These are phyloP conservation scores for Coecobrya sp. DNA, from an alignment of 2,888 invertebrate species.

Conservation along the genomic window DNA sequence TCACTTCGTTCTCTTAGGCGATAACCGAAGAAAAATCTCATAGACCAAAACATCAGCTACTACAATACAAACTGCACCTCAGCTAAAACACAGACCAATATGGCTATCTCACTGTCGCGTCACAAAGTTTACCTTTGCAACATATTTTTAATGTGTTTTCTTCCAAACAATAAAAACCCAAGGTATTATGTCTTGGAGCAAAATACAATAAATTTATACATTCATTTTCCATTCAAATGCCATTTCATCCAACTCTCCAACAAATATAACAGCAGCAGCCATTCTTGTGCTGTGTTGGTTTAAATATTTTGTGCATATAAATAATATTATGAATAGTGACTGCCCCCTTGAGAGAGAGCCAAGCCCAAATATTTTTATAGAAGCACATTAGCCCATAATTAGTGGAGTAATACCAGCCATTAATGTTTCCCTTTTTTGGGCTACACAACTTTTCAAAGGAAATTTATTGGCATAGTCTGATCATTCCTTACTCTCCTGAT, in stretches of 20 bases:
- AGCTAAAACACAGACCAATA: not conserved
- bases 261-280: not conserved
- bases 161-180: conserved; percentile 34
- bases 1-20: conserved; percentile 22
- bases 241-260: not conserved
- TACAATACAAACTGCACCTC: not conserved
- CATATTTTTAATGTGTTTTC: conserved; percentile 36
- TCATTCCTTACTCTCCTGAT: conserved; percentile 38
- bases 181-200: conserved; percentile 31
- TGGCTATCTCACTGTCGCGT: conserved; percentile 26
- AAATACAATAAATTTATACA: conserved; percentile 53
- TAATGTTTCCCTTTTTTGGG: conserved; percentile 70
- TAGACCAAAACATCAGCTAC: not conserved
- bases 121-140: conserved; percentile 46
- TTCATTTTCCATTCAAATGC: not conserved
- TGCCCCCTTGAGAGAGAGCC: conserved; percentile 75
- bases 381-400: conserved; percentile 80
- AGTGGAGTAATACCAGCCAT: conserved; percentile 76
- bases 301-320: conserved; percentile 65
- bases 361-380: conserved; percentile 81
- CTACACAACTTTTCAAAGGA: conserved; percentile 60
- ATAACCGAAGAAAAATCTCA: conserved; percentile 16
- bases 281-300: conserved; percentile 3
- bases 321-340: conserved; percentile 69
- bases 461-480: conserved; percentile 64